Conservation (phyloP, 1,140 invertebrate species). For the Drosophila virilis region DNA sequence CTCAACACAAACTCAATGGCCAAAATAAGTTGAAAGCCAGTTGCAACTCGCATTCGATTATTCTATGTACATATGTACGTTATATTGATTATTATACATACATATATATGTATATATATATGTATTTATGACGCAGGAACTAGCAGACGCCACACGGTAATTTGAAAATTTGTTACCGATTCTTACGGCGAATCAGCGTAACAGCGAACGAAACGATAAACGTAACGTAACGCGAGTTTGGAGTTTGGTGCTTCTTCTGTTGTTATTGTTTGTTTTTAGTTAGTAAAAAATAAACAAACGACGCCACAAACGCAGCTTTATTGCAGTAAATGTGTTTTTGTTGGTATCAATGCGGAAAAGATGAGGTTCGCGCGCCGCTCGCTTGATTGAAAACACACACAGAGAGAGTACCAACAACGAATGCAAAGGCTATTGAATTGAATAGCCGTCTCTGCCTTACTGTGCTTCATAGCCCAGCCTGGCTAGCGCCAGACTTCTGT, state of each 20-base stretch:
- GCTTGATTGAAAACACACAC: slow-evolving; percentile 84
- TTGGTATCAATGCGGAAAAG: slow-evolving; percentile 82
- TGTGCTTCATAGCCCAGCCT: slow-evolving; percentile 70
- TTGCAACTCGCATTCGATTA: slow-evolving; percentile 61
- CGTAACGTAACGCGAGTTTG: slow-evolving; percentile 57
- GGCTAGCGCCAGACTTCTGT: slow-evolving; percentile 68
- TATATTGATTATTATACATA: slow-evolving; percentile 72
- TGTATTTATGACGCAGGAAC: slow-evolving; percentile 29
- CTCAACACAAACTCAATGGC: slow-evolving; percentile 56
- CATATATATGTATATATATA: slow-evolving; percentile 29
- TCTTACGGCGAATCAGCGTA: slow-evolving; percentile 48
- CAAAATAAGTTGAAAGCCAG: slow-evolving; percentile 57
- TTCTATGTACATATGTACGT: slow-evolving; percentile 46
- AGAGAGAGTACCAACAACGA: slow-evolving; percentile 84
- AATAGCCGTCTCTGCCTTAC: slow-evolving; percentile 80
- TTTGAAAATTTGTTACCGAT: slow-evolving; percentile 33
- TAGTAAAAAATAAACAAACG: slow-evolving; percentile 82
- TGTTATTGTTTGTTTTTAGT: slow-evolving; percentile 79
- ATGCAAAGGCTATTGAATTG: slow-evolving; percentile 84
- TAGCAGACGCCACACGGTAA: slow-evolving; percentile 37
- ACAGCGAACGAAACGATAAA: slow-evolving; percentile 54
- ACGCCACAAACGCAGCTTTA: slow-evolving; percentile 72
- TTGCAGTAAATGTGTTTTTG: slow-evolving; percentile 76
- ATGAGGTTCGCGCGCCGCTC: slow-evolving; percentile 80
- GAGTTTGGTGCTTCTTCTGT: slow-evolving; percentile 42